Evolutionary conservation across 23 tunicate species (phyloP).

Genomic region (Ascidia mentula): DNA sequence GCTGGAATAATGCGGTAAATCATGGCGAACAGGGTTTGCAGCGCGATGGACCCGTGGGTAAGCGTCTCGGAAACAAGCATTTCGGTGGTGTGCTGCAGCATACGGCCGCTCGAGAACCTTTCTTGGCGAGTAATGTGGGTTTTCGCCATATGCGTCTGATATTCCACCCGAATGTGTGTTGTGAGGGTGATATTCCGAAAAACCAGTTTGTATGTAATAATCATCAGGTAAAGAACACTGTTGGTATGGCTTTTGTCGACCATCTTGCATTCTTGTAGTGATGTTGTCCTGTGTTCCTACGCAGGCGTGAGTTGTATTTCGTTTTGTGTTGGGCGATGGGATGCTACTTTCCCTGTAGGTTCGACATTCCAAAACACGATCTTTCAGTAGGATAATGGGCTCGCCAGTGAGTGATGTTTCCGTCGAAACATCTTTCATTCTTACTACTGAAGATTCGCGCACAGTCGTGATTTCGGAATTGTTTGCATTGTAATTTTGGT

Average conservation of each 20-base stretch:
- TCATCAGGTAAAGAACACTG: background rate
- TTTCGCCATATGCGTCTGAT: background rate
- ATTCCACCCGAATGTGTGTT: background rate
- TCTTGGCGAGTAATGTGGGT: background rate
- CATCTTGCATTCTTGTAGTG: background rate
- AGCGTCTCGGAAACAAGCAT: background rate
- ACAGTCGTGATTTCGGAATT: background rate
- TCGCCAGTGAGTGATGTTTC: conserved; percentile 29
- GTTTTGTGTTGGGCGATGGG: background rate
- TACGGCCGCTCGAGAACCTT: background rate
- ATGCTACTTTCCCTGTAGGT: background rate
- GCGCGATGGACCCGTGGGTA: background rate
- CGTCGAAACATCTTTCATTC: conserved; percentile 19
- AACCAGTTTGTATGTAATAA: background rate
- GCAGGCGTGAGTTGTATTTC: background rate
- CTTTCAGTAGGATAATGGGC: conserved; percentile 10
- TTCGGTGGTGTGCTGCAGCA: background rate
- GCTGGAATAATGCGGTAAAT: background rate
- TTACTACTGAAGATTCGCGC: background rate
- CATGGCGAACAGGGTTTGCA: background rate
- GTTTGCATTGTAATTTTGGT: background rate
- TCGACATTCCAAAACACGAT: conserved; percentile 14
- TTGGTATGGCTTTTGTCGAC: background rate
- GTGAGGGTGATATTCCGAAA: background rate
- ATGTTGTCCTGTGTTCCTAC: background rate